These are phyloP conservation scores for Phyllostomus discolor DNA, from an alignment of 2,113 vertebrate genomes.

Conservation along the genomic window DNA sequence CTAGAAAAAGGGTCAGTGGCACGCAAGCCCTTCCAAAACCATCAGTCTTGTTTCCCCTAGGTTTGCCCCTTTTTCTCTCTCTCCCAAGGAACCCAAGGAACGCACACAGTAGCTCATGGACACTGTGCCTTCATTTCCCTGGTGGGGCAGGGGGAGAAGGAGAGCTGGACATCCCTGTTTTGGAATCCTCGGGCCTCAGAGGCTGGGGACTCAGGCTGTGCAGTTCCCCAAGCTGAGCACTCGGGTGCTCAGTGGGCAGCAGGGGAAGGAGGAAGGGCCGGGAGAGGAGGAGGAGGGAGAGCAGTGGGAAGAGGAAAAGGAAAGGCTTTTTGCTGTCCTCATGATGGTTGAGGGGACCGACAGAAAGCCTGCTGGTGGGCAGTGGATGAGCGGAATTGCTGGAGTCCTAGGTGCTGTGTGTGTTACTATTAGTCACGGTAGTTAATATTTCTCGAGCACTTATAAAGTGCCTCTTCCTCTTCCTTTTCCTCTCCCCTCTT, in stretches of 20 bases:
- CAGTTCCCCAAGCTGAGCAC: accelerated
- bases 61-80: not conserved
- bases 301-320: not conserved
- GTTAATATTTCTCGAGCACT: not conserved
- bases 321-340: not conserved
- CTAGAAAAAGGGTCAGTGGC: not conserved
- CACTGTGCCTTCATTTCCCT: accelerated
- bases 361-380: not conserved
- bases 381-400: not conserved
- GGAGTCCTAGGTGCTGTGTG: not conserved
- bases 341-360: not conserved
- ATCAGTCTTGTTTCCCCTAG: not conserved
- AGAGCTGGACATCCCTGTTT: not conserved
- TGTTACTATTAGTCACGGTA: not conserved
- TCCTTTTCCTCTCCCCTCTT: not conserved
- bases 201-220: not conserved
- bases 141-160: too few relatives aligned
- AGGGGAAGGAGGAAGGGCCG: not conserved
- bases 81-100: not conserved
- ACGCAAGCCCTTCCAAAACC: too few relatives aligned
- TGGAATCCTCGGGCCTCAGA: not conserved
- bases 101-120: not conserved
- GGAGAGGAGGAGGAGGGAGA: not conserved
- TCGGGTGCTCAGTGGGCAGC: not conserved
- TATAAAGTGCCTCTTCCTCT: not conserved